These are phyloP conservation scores for Rhinella marina DNA, from an alignment of 2,797 vertebrate species.

Conservation along the genomic window DNA sequence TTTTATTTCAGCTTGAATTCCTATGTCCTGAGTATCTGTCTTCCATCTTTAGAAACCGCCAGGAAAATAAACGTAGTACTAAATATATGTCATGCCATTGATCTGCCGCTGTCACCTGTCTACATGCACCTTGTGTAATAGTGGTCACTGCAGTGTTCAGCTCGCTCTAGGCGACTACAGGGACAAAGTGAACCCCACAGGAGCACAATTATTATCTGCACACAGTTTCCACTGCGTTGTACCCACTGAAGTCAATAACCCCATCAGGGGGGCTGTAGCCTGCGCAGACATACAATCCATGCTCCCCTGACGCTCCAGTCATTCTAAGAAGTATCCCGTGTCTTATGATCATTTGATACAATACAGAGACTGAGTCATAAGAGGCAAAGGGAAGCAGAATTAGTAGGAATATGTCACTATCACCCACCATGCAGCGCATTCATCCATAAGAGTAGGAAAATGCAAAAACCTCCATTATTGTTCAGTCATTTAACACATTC, in stretches of 20 bases:
- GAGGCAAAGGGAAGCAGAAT: conserved; percentile 65
- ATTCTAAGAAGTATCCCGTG: conserved; percentile 28
- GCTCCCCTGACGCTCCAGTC: conserved; percentile 18
- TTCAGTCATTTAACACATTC: conserved; percentile 64
- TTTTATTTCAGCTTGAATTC: background rate
- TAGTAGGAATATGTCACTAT: conserved; percentile 64
- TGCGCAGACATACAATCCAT: conserved; percentile 14
- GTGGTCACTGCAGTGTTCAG: background rate
- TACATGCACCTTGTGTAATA: background rate
- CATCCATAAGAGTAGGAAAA: conserved; percentile 62
- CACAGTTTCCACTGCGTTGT: background rate
- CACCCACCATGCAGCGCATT: conserved; percentile 62
- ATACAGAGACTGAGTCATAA: conserved; percentile 55
- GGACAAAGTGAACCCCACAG: background rate
- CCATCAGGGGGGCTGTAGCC: conserved; percentile 22
- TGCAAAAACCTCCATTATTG: conserved; percentile 62
- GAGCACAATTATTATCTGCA: background rate
- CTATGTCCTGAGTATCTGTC: background rate
- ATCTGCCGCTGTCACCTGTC: background rate
- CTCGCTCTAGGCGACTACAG: background rate
- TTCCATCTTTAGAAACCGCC: background rate
- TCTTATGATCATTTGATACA: conserved; percentile 42
- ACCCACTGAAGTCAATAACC: background rate
- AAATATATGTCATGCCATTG: background rate
- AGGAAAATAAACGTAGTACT: background rate